phyloP scores from a whole-genome alignment of 2,888 invertebrate species.

The Metacarcinus magister region DNA sequence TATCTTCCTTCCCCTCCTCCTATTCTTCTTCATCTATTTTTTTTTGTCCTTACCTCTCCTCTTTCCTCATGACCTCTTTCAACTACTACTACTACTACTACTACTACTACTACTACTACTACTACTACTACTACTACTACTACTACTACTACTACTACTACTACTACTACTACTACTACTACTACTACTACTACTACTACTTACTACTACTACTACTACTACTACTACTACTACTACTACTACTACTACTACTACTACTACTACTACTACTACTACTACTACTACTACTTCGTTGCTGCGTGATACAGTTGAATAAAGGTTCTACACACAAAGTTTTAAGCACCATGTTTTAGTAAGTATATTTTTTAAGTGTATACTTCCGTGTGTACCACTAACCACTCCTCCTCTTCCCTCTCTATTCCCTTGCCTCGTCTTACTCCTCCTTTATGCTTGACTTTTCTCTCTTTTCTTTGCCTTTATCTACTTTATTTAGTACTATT shows the following conservation, averaged over 20 bases:
- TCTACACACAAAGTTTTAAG: neutral
- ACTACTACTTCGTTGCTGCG: neutral
- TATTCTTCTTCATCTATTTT: neutral
- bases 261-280: conserved; percentile 19
- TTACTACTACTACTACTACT: conserved; percentile 44
- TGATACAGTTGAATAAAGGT: neutral
- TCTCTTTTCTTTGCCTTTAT: neutral
- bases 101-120: neutral
- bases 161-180: neutral
- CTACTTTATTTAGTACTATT: neutral
- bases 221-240: conserved; percentile 42
- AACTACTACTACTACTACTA: neutral
- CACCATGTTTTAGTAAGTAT: neutral
- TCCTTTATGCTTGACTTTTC: neutral
- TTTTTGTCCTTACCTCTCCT: neutral
- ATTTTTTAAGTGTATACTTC: neutral
- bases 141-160: neutral
- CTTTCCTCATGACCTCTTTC: neutral
- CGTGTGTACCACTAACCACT: neutral
- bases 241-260: conserved; percentile 49
- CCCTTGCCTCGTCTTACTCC: neutral
- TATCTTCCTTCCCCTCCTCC: neutral
- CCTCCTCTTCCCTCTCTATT: neutral
- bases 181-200: neutral
- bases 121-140: neutral